Base-by-base conservation (phyloP, 2,113 vertebrate genomes). In the Quiscalus mexicanus region DNA sequence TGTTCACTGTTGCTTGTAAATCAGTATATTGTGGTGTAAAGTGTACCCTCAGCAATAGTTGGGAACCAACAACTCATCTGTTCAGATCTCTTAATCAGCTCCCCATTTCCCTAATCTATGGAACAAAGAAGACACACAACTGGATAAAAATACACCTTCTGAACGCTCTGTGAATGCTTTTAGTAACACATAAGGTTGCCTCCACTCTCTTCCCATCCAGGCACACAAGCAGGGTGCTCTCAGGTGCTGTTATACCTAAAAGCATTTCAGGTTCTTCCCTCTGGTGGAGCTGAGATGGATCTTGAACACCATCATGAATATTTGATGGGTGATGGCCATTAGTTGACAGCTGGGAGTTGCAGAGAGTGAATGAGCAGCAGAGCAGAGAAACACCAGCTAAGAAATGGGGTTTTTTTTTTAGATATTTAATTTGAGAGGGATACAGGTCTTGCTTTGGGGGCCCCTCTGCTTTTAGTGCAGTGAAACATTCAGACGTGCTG, bases 151-250 rank as follows among this genome's bases (percentile, higher is more conserved):
- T 6, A 4, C 2, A 2, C 45, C 28, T 53, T 75, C 8, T 52
- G 16, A 64, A 16, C 45, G 9, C 25, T 9, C 0, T 10, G 0
- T 47, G 35, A 41, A 15, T 70, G 4, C 15, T 89, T 71, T 31
- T 37, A 58, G 16, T 35, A 27, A 27, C 2, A 0, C 6, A 31
- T 41, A 7, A 56, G 64, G 25, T 24, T 87, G 2, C 28, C 15
- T 79, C 10, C 14, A 0, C 0, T 0, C 35, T 77, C 19, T 67
- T 75, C n/a, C 17, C 21, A 14, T n/a, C 9, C 68, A 45, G 20
- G n/a, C 16, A 39, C 31, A 33, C 18, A 5, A 50, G 52, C 44
- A 67, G 59, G 7, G 2, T 28, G 8, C 53, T 92, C 78, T 77
- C 45, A 20, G 56, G 41, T 80, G 52, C 0, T 67, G 13, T 3